A percentile compares a stretch with the other conserved stretches of the same genome.
Conservation (phyloP, 2,113 vertebrate species). For the Chlorodrepanis virens region DNA sequence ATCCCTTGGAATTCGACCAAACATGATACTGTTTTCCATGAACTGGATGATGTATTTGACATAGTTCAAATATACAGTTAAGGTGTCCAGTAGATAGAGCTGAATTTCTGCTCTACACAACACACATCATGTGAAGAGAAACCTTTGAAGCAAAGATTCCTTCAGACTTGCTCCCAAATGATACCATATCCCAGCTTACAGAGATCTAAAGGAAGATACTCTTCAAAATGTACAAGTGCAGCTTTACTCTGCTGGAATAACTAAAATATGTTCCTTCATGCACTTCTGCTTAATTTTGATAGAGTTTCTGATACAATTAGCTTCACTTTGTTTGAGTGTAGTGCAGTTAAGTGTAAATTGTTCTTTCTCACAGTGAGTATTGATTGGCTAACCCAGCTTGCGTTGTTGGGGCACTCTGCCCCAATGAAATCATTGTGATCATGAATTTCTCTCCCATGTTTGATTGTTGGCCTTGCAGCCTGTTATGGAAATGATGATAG, state of each 20-base stretch:
- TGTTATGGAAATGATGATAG: too few species aligned
- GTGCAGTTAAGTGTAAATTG: neutral
- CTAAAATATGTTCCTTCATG: neutral
- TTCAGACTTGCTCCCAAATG: neutral
- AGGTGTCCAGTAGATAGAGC: neutral
- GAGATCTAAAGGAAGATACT: neutral
- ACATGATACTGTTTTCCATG: neutral
- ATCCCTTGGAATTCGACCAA: neutral
- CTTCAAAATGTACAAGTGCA: neutral
- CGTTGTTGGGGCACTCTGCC: neutral
- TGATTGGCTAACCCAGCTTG: neutral
- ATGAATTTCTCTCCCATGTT: too few species aligned
- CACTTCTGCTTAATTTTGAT: neutral
- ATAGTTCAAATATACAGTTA: neutral
- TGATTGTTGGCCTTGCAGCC: too few species aligned
- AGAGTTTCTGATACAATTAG: neutral
- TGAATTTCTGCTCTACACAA: neutral
- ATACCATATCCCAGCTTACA: neutral
- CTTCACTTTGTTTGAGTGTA: neutral
- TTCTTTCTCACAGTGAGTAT: neutral
- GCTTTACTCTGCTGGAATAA: neutral
- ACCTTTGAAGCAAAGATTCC: neutral
- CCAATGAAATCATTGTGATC: neutral
- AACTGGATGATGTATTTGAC: neutral
- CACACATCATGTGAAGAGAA: neutral